Conservation (phyloP, 2,113 vertebrate genomes). For the Hemicordylus capensis region DNA sequence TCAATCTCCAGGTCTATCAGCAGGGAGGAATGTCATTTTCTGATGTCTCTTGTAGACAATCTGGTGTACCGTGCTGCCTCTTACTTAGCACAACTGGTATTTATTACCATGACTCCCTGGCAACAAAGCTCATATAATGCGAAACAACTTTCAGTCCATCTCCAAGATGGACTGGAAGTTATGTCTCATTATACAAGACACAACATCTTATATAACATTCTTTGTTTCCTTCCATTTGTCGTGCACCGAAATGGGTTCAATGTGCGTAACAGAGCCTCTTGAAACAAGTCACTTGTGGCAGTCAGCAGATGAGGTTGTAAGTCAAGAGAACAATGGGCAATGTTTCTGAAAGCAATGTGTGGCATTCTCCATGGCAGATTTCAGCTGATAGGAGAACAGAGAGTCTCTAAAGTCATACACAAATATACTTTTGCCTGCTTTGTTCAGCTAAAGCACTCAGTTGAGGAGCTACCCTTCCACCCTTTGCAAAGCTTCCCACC, state of each 20-base stretch:
- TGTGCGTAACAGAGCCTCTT: conserved; percentile 3
- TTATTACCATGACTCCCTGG: not conserved
- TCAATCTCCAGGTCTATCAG: not conserved
- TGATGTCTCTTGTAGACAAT: not conserved
- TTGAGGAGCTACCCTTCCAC: conserved; percentile 13
- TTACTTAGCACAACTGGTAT: not conserved
- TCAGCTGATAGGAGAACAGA: conserved; percentile 33
- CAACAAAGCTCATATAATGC: not conserved
- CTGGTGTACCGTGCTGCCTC: not conserved
- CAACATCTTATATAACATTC: not conserved
- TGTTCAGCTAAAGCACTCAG: not conserved
- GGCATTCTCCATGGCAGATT: not conserved
- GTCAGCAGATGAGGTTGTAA: conserved; percentile 3
- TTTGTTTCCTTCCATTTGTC: conserved; percentile 9
- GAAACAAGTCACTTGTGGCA: conserved; percentile 39
- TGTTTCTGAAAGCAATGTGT: not conserved
- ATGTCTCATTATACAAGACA: no score
- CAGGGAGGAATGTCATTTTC: not conserved
- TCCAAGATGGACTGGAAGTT: not conserved
- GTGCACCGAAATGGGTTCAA: not conserved
- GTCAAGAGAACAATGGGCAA: conserved; percentile 34
- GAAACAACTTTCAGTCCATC: not conserved
- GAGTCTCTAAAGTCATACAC: conserved; percentile 10
- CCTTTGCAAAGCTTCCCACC: no score
- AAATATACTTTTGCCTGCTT: conserved; percentile 17